Base-by-base conservation (phyloP, 2,113 vertebrate genomes). In the Clarias macrocephalus region DNA sequence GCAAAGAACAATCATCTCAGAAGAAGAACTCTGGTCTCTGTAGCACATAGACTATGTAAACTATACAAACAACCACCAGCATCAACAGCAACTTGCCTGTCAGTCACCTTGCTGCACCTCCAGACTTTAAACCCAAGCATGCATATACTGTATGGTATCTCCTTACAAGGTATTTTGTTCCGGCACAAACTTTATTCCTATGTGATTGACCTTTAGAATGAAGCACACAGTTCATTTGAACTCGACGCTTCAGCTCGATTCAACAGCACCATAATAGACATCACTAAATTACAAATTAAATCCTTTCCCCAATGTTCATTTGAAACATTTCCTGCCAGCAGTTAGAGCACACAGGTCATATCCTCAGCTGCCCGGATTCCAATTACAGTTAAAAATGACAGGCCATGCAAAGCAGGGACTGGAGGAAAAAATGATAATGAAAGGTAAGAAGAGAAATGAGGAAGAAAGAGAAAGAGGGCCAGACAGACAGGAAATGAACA, bases 401-500 rank as follows among this genome's bases (percentile, higher is more conserved):
- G 33, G 59, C 25, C 18, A 68, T 18, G 25, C 18, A 68, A 68
- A n/a, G 21, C 52, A 7, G 25, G 8, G 54, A 18, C 33, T 9
- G 57, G 59, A 12, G 28, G 48, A 76, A 13, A 33, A 70, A 63
- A 13, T 37, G 28, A 87, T 63, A 56, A 57, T 77, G 28, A 83
- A 76, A 56, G 42, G 13, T 11, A 37, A 21, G 59, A 77, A 3
- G 19, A 70, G 65, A 80, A 42, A 65, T 60, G 48, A 70, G 56
- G 30, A 42, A 33, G 72, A 33, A 16, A 48, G 37, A 80, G 21
- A 48, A 48, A 48, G 48, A 48, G 48, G 48, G 48, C 48, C 7
- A 60, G 79, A 80, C 28, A 80, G 79, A 81, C 30, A 81, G 79
- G 54, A 83, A 82, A 68, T 79, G 81, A 80, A 65, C 16, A 42